Evolutionary conservation across 2,113 vertebrate species (phyloP).

Genomic region (Brienomyrus brachyistius): DNA sequence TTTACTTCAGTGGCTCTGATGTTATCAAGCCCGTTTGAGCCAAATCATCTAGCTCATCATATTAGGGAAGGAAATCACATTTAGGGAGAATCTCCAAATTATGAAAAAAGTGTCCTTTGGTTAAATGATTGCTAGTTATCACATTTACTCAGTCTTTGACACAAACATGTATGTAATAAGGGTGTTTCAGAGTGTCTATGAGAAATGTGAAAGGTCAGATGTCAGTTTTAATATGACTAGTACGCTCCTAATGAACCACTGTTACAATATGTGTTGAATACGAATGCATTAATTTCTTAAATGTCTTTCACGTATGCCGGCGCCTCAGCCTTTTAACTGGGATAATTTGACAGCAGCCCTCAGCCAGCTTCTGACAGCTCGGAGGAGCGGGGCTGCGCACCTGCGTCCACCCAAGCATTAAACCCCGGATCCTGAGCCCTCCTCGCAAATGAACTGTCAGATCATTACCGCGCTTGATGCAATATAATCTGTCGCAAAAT

Average conservation of each 20-base stretch:
- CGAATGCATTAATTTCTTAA: conserved; percentile 77
- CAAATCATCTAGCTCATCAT: conserved; percentile 20
- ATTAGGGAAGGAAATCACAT: conserved; percentile 25
- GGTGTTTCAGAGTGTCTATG: conserved; percentile 54
- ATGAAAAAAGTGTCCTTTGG: conserved; percentile 56
- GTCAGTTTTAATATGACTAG: conserved; percentile 71
- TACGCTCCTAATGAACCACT: conserved; percentile 66
- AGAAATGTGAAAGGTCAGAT: conserved; percentile 77
- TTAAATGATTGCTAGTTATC: conserved; percentile 73
- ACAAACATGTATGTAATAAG: conserved; percentile 67
- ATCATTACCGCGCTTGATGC: conserved; percentile 98
- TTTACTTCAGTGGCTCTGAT: conserved; percentile 14
- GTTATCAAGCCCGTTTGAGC: conserved; percentile 4
- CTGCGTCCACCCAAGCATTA: conserved; percentile 84
- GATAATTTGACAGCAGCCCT: conserved; percentile 81
- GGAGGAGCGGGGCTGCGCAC: conserved; percentile 70
- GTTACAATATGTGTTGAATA: conserved; percentile 73
- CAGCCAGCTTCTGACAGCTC: conserved; percentile 70
- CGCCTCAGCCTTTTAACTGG: conserved; percentile 63
- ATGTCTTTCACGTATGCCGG: conserved; percentile 67
- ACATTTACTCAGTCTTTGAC: conserved; percentile 70
- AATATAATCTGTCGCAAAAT: conserved; percentile 99
- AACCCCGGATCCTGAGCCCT: conserved; percentile 85
- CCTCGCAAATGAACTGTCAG: conserved; percentile 99
- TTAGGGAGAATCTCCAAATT: conserved; percentile 30